Conservation (phyloP, 2,888 invertebrate genomes). For the Hedya salicella region DNA sequence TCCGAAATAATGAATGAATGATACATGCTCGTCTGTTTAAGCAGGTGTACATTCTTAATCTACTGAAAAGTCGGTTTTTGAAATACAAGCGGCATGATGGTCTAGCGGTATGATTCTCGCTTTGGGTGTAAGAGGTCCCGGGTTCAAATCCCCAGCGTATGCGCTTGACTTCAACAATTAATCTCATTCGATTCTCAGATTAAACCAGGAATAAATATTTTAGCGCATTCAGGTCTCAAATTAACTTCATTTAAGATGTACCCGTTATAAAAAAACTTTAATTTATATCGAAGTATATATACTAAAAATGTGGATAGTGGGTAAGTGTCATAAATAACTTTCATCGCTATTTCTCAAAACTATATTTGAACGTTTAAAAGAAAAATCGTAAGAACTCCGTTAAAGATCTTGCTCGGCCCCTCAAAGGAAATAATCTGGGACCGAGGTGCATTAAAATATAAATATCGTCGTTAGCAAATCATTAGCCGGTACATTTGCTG, state of each 20-base stretch:
- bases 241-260: too few species aligned
- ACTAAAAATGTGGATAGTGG: background rate
- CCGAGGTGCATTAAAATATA: slow-evolving; percentile 80
- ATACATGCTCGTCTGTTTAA: background rate
- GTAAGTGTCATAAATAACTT: slow-evolving; percentile 8
- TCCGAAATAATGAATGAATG: background rate
- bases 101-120: slow-evolving; percentile 77
- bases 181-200: too few species aligned
- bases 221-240: too few species aligned
- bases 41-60: background rate
- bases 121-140: slow-evolving; percentile 67
- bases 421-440: slow-evolving; percentile 83
- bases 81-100: slow-evolving; percentile 64
- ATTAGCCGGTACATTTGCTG: slow-evolving; percentile 77
- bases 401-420: slow-evolving; percentile 62
- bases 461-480: slow-evolving; percentile 84
- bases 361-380: slow-evolving; percentile 36
- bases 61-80: background rate
- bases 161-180: too few species aligned
- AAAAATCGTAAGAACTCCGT: slow-evolving; percentile 52
- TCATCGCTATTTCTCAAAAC: slow-evolving; percentile 30
- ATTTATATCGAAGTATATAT: too few species aligned
- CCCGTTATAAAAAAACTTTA: too few species aligned
- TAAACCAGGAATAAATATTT: too few species aligned
- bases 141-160: slow-evolving; percentile 52